A percentile compares a stretch with the other conserved stretches of the same genome.
phyloP scores from a whole-genome alignment of 2,113 vertebrate species.

The Theristicus caerulescens region DNA sequence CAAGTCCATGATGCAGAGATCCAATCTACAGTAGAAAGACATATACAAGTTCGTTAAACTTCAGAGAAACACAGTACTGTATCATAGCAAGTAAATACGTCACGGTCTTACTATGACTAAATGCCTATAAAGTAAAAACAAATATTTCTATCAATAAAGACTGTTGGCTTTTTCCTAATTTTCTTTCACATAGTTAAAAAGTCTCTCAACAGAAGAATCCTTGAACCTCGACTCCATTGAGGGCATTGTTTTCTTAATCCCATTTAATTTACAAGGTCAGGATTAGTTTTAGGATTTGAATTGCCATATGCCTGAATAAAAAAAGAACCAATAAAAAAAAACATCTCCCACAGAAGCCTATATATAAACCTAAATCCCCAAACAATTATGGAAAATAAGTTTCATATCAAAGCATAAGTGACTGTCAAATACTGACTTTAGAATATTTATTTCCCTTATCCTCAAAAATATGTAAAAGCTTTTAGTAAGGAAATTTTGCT shows the following conservation, averaged over 20 bases:
- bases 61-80: slow-evolving; percentile 58
- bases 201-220: neutral
- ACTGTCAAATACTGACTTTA: neutral
- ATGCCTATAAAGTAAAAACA: slow-evolving; percentile 58
- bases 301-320: neutral
- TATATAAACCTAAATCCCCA: neutral
- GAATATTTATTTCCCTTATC: neutral
- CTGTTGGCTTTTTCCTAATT: neutral
- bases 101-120: slow-evolving; percentile 45
- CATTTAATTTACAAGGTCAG: neutral
- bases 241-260: slow-evolving; percentile 12
- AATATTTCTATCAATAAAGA: slow-evolving; percentile 25
- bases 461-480: neutral
- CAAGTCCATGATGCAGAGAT: slow-evolving; percentile 94
- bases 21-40: slow-evolving; percentile 85
- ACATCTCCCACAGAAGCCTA: neutral
- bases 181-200: neutral
- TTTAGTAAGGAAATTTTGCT: neutral
- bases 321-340: neutral
- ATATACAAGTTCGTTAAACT: slow-evolving; percentile 65
- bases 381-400: neutral
- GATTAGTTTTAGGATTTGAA: slow-evolving; percentile 7
- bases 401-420: neutral
- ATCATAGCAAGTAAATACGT: slow-evolving; percentile 54
- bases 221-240: neutral